These are phyloP conservation scores for Contarinia nasturtii DNA, from an alignment of 1,140 invertebrate species.

Conservation along the genomic window DNA sequence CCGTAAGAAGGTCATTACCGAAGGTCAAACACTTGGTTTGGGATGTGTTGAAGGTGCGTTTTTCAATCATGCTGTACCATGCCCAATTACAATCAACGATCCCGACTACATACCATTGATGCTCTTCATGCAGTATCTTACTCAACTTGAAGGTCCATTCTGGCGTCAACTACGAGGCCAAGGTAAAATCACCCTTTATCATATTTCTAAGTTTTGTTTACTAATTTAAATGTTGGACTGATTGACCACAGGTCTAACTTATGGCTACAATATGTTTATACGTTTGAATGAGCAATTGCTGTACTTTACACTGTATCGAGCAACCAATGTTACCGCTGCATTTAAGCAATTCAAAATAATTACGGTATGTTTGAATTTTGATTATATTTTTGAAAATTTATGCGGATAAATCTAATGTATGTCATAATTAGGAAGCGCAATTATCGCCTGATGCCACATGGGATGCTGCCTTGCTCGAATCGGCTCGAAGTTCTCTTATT, in stretches of 20 bases:
- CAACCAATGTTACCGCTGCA: slow-evolving; percentile 53
- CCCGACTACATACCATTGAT: slow-evolving; percentile 50
- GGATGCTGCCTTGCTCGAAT: slow-evolving; percentile 54
- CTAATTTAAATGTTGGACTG: no score
- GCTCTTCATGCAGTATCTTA: slow-evolving; percentile 70
- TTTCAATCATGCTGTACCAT: slow-evolving; percentile 42
- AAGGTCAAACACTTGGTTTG: slow-evolving; percentile 35
- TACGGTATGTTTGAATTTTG: slow-evolving; percentile 38
- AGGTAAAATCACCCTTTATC: no score
- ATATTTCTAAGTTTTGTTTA: no score
- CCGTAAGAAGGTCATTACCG: not conserved
- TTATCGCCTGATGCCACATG: slow-evolving; percentile 36
- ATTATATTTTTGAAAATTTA: no score
- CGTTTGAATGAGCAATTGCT: slow-evolving; percentile 47
- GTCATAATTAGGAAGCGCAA: slow-evolving; percentile 35
- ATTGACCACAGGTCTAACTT: slow-evolving; percentile 51
- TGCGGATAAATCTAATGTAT: no score
- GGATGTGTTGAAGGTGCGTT: slow-evolving; percentile 66
- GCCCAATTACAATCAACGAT: slow-evolving; percentile 39
- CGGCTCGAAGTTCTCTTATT: slow-evolving; percentile 65
- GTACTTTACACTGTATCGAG: slow-evolving; percentile 47
- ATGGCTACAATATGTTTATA: slow-evolving; percentile 44
- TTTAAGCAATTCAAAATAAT: slow-evolving; percentile 59
- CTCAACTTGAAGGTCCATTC: slow-evolving; percentile 76
- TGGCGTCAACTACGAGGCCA: slow-evolving; percentile 69